phyloP scores from a whole-genome alignment of 2,113 vertebrate genomes.

The Lasiurus borealis region DNA sequence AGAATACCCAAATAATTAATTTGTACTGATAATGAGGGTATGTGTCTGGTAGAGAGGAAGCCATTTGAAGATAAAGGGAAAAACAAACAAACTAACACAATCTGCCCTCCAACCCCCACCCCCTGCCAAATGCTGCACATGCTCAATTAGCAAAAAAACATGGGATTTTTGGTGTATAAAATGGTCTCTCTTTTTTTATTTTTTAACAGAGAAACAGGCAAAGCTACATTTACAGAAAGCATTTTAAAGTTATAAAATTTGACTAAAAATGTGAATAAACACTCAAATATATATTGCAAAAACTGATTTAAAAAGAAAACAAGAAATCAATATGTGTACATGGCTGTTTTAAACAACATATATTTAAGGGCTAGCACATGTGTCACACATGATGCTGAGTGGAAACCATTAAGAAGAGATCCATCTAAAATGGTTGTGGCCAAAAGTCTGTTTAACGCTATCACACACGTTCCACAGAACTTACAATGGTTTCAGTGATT shows the following conservation, averaged over 20 bases:
- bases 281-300: neutral
- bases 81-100: neutral
- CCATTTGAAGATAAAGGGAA: neutral
- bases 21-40: neutral
- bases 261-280: neutral
- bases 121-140: neutral
- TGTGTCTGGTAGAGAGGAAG: neutral
- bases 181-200: neutral
- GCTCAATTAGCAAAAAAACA: neutral
- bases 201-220: neutral
- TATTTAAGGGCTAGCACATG: neutral
- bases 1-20: constrained; percentile 21
- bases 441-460: neutral
- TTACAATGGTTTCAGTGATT: neutral
- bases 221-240: neutral
- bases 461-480: neutral
- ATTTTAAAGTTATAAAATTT: neutral
- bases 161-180: neutral
- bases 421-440: neutral
- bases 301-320: neutral
- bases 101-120: too few relatives aligned
- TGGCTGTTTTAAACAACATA: neutral
- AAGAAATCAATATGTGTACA: neutral
- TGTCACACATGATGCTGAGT: neutral
- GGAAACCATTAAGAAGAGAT: constrained; percentile 5